Evolutionary conservation across 2,797 vertebrate genomes (phyloP).

Genomic region (Anomalospiza imberbis): DNA sequence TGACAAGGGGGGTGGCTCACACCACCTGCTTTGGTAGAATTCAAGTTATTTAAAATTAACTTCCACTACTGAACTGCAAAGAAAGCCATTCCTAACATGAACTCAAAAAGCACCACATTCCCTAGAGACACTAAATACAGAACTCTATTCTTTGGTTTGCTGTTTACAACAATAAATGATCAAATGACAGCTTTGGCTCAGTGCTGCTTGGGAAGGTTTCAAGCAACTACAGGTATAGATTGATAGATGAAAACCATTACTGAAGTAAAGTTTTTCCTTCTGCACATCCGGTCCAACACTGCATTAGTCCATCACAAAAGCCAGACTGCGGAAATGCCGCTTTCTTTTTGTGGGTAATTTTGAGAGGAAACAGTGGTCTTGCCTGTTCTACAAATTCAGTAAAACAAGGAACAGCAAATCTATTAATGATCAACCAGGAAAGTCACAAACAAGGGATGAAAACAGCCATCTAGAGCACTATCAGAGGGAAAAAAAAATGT

Average conservation of each 20-base stretch:
- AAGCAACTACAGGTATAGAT: neutral
- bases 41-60: neutral
- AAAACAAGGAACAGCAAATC: neutral
- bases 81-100: neutral
- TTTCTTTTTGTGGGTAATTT: neutral
- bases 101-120: neutral
- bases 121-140: neutral
- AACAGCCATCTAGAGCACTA: neutral
- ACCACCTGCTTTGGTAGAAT: neutral
- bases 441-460: neutral
- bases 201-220: neutral
- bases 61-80: neutral
- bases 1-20: neutral
- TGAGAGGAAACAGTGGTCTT: neutral
- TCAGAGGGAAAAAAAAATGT: neutral
- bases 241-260: neutral
- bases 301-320: neutral
- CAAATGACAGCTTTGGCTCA: neutral
- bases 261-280: neutral
- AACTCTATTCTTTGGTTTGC: neutral
- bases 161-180: neutral
- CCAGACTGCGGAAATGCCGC: neutral
- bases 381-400: neutral
- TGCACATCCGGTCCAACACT: neutral
- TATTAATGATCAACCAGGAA: neutral